Evolutionary conservation across 2,888 invertebrate genomes (phyloP), one percentile per base, ranked within the genome.

Genomic region (Pristionchus exspectatus): DNA sequence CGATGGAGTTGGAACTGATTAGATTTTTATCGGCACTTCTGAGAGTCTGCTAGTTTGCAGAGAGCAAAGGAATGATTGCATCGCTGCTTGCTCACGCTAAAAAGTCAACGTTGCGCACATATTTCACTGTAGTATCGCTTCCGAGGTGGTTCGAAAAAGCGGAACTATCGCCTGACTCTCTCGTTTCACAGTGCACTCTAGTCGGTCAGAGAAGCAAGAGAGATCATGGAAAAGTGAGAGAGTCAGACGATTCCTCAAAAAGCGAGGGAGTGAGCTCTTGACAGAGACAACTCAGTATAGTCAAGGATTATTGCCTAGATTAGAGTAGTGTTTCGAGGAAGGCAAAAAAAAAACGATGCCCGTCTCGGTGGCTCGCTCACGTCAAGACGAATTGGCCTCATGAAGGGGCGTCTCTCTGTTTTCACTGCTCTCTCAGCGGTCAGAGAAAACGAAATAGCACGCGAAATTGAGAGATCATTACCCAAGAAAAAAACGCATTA

Each of bases 1-100:
- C 81, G 74, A 21, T 44, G 3, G 21, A 0, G 18, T 24, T 14
- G 21, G 54, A 44, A 50, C 50, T 14, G 81, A 81, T 81, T n/a
- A 81, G 81, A 81, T 44, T 50, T n/a, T 27, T n/a, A 81, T 81
- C 81, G 50, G 4, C 44, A 50, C n/a, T 81, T 81, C 81, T 81
- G 21, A 81, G 50, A 81, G 81, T 50, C 81, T 7, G 9, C 7
- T 5, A 2, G 21, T 44, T 44, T 44, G 44, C 77, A 77, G 18
- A 77, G 81, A n/a, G n/a, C n/a, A 14, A 81, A n/a, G 50, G n/a
- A 21, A 50, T 16, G 44, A 50, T 81, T n/a, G 2, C 0, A 27
- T 18, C n/a, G 24, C 81, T n/a, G n/a, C 50, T 50, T 81, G 44
- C 81, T 10, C 4, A 50, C 38, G 18, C 12, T 4, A 10, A 74